Evolutionary conservation across 1,140 invertebrate genomes (phyloP), one percentile per base, ranked within the genome.

Genomic region (Zaprionus capensis): DNA sequence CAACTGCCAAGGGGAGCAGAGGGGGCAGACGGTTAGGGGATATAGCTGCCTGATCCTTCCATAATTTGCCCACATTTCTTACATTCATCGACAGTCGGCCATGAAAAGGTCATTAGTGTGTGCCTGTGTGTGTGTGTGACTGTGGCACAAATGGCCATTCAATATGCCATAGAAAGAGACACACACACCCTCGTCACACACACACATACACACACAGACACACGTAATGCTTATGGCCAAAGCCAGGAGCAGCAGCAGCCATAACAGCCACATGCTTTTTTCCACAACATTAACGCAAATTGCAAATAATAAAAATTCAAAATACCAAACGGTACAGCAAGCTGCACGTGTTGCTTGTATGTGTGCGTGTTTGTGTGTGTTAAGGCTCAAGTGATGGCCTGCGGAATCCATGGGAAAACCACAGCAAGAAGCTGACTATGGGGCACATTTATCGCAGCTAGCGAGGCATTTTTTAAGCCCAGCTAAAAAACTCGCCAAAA

Each of bases 241-340:
- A 88, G 85, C 82, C 83, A 86, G 82, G 59, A 86, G 83, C 85
- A 81, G 85, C 83, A 86, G 79, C 68, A 86, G 84, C 85, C 86
- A 90, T 91, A 90, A 85, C 81, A 90, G 85, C 81, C 85, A 90
- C 86, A 90, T 90, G 85, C 86, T 84, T 90, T 90, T 90, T 90
- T 90, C 85, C 85, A 90, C 85, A 90, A 90, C 85, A 90, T 90
- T 90, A 90, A 90, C 85, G 85, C 85, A 90, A 90, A 90, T 90
- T 90, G 85, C 85, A 90, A 90, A 90, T 90, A 90, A 90, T 90
- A 90, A 90, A 90, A 90, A 90, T 90, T 90, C 85, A 90, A 90
- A 90, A 90, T 90, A 90, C 86, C 84, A 64, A 88, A 88, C 84
- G 78, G 78, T 81, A 90, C 66, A 84, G 69, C 81, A 81, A 79